Percentiles rank a stretch among this genome's conserved stretches.
Evolutionary conservation across 2,888 invertebrate genomes (phyloP).

Genomic region (Eupeodes luniger): DNA sequence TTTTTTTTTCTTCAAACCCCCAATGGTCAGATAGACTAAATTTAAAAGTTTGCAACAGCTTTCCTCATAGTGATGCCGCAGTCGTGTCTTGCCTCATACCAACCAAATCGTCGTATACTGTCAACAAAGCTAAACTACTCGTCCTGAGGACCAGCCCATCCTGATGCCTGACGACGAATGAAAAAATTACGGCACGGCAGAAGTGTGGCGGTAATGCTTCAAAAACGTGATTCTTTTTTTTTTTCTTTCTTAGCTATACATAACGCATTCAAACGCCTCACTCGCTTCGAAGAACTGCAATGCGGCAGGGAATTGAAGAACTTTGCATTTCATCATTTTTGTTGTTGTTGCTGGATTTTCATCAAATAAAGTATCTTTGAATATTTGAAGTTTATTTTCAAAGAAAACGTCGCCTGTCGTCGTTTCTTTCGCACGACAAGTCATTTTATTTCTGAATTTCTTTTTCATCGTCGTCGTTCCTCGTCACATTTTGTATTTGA

Average conservation of each 20-base stretch:
- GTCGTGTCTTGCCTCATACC: not conserved
- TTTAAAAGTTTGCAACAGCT: conserved; percentile 35
- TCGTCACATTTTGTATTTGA: not conserved
- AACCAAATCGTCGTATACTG: not conserved
- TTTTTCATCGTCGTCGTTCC: no score
- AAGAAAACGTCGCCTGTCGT: not conserved
- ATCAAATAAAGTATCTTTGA: conserved; percentile 37
- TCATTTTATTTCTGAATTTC: not conserved
- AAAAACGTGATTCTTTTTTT: conserved; percentile 50
- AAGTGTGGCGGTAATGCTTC: not conserved
- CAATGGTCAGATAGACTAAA: conserved; percentile 5
- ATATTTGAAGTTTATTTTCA: conserved; percentile 38
- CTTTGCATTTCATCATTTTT: conserved; percentile 49
- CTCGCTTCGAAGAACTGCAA: conserved; percentile 50
- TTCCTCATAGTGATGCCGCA: not conserved
- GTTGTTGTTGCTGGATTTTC: not conserved
- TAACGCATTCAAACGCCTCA: conserved; percentile 39
- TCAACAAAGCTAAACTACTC: conserved; percentile 40
- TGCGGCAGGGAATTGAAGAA: conserved; percentile 48
- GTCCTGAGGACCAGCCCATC: not conserved
- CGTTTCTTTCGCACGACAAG: not conserved
- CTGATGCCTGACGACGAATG: not conserved
- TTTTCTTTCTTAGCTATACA: not conserved
- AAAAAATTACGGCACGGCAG: not conserved
- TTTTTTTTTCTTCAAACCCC: not conserved